Percentiles rank a stretch among this genome's conserved stretches.
phyloP scores from a whole-genome alignment of 2,888 invertebrate species.

The Acanthococcus lagerstroemiae region DNA sequence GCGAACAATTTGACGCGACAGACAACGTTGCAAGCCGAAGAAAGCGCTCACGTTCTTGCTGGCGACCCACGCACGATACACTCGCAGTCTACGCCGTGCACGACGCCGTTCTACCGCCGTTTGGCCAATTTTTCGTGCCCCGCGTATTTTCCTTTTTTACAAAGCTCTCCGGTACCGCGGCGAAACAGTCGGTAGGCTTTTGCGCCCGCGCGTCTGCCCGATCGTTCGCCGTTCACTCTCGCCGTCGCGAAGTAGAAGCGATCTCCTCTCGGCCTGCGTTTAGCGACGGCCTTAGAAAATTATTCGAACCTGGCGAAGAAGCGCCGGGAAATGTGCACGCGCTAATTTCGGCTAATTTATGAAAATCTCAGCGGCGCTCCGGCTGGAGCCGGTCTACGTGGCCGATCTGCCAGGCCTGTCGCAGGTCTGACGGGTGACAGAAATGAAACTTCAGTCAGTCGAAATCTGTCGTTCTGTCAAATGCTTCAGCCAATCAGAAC shows the following conservation, averaged over 20 bases:
- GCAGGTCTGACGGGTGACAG: no score
- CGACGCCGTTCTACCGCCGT: not conserved
- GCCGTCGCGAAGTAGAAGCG: no score
- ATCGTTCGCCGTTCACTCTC: conserved; percentile 3
- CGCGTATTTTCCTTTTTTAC: conserved; percentile 4
- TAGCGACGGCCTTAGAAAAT: no score
- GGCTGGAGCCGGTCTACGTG: no score
- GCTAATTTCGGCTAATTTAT: conserved; percentile 7
- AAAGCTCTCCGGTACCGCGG: not conserved
- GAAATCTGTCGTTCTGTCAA: no score
- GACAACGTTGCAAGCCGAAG: not conserved
- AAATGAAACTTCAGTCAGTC: no score
- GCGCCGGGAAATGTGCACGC: not conserved
- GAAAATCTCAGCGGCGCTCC: not conserved
- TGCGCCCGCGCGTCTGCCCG: conserved; percentile 19
- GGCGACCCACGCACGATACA: no score
- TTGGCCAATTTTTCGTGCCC: not conserved
- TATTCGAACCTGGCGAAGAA: no score
- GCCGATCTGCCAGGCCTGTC: no score
- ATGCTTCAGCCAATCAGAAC: no score
- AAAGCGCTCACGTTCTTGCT: not conserved
- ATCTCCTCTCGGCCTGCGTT: no score
- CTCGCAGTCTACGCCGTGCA: no score
- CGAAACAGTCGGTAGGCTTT: conserved; percentile 10
- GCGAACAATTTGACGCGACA: not conserved